Conservation (phyloP, 2,113 vertebrate species). For the Ameiurus melas region DNA sequence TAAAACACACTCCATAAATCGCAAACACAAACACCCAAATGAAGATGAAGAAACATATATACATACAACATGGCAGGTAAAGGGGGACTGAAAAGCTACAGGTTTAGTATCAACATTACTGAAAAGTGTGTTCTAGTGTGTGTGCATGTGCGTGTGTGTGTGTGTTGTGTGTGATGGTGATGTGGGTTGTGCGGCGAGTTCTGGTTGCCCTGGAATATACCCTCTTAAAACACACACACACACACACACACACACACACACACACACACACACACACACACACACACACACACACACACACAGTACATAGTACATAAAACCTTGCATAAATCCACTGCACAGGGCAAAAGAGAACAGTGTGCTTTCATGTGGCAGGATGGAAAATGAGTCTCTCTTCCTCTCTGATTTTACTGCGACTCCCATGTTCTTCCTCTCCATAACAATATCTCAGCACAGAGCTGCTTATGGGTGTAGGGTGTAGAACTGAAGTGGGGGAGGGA, state of each 20-base stretch:
- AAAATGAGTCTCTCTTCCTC: conserved; percentile 36
- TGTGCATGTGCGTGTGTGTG: no score
- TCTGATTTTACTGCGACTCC: conserved; percentile 18
- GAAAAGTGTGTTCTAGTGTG: background rate
- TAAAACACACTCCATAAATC: conserved; percentile 46
- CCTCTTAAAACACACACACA: conserved; percentile 43
- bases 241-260: background rate
- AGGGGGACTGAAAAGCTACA: background rate
- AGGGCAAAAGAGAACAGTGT: conserved; percentile 27
- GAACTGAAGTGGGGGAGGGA: conserved; percentile 5
- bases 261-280: no score
- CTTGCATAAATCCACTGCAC: background rate
- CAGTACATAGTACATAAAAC: conserved; percentile 48
- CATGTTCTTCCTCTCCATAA: background rate
- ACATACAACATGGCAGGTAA: background rate
- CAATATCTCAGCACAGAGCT: background rate
- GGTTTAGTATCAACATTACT: background rate
- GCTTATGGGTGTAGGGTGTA: background rate
- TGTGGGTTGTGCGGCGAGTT: conserved; percentile 10
- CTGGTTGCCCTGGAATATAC: conserved; percentile 47
- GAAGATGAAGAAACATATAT: background rate
- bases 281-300: background rate
- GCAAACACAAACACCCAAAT: conserved; percentile 25
- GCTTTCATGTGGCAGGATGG: conserved; percentile 49
- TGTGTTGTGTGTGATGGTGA: conserved; percentile 11